Base-by-base conservation (phyloP, 2,113 vertebrate genomes). In the Columba janthina region DNA sequence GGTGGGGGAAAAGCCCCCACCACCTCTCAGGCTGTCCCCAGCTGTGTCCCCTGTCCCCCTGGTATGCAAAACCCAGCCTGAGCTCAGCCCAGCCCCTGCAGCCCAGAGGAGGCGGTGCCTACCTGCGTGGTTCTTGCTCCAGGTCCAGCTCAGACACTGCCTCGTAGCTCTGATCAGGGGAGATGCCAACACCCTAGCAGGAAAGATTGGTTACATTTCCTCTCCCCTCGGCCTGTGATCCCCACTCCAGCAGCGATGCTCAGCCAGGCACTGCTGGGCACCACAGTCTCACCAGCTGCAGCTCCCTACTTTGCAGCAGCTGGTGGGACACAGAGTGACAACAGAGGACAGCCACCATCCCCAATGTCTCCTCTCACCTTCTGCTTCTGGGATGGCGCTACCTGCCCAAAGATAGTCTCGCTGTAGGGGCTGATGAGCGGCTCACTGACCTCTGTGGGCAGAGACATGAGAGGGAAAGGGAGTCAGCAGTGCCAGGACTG, bases 361-460 rank as follows among this genome's bases (percentile, higher is more conserved):
- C 62, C 44, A 6, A 9, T 6, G 34, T 2, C 25, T 46, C 90
- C 94, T 77, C 96, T 96, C 92, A 99, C 98, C 98, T 99, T 98
- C 70, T 60, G 56, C 31, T 94, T 89, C 22, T 14, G 71, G 24
- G 94, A 15, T 44, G 91, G 91, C 69, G 94, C 90, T 48, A 86
- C 85, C 7, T 75, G 97, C 57, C 98, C 98, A 62, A 98, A 99
- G 80, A 98, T 86, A 7, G 98, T 98, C 93, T 99, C 98, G 17
- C 98, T 98, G 97, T 99, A 99, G 11, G 98, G 99, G 44, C 97
- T 98, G 95, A 99, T 94, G 17, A 97, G 95, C 4, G 97, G 98
- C 21, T 97, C 91, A 0, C 8, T 1, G 21, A 38, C 17, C 34
- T 93, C 97, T 97, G 94, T 12, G 80, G 71, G 74, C 36, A 95